Base-by-base conservation (phyloP, 53 echinoderm and acorn worm species). In the Echinarachnius parma region DNA sequence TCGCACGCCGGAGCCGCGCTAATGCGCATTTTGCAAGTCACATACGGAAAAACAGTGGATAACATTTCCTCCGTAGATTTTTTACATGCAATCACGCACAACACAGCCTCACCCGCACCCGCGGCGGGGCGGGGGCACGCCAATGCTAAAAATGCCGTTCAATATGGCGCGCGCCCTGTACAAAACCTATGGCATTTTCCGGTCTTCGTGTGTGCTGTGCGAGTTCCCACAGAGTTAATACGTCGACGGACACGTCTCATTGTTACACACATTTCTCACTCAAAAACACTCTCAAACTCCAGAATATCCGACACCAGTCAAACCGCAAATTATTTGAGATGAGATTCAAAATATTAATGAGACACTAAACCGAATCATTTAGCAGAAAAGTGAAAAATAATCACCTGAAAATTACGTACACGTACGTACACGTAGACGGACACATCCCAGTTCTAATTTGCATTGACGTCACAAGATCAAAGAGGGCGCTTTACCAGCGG, bases 391-490 rank as follows among this genome's bases (percentile, higher is more conserved):
- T 8, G 31, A 31, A 3, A 48, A 67, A 67, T 29, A 67, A n/a
- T 49, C 50, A 67, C 67, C 67, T 67, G 49, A 67, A 67, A 49
- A 49, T 48, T 67, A 50, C 67, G 67, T 48, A 49, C 67, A 67
- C 67, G 67, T 67, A 67, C 67, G 67, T 49, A 67, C 66, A 29
- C 67, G 67, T 67, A 48, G 50, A 50, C 67, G 67, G 67, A 67
- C 67, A 67, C 67, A 67, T 30, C 67, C 67, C 67, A 15, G 31
- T 21, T 48, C 34, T 31, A 67, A 48, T 67, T 67, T 67, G 50
- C 67, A 67, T 67, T 67, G 49, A 67, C 67, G 67, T 67, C 67
- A 67, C 16, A 8, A 9, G 13, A 9, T 9, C 39, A 7, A 39
- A 31, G 67, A 67, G 27, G 67, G 67, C 67, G 67, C 48, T 49